Conservation (phyloP, 2,888 invertebrate species). For the Magallana nippona region DNA sequence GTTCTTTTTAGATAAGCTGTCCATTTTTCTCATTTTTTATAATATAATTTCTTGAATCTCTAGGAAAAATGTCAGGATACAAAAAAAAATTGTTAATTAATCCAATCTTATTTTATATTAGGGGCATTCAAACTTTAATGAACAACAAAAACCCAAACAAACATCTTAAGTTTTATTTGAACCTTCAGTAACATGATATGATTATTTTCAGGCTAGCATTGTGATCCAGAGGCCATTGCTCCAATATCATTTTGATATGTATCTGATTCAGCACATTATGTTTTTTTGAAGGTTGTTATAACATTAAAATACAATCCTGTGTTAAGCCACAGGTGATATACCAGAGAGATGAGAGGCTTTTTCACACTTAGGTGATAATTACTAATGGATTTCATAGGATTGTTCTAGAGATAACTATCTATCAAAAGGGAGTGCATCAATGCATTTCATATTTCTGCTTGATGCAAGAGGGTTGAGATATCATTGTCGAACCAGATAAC, state of each 20-base stretch:
- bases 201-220: background rate
- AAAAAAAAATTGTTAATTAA: too few species aligned
- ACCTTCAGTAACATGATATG: background rate
- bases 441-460: slow-evolving; percentile 12
- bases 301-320: background rate
- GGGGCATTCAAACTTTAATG: too few species aligned
- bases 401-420: background rate
- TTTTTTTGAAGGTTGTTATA: too few species aligned
- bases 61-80: too few species aligned
- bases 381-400: slow-evolving; percentile 23
- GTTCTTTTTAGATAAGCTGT: too few species aligned
- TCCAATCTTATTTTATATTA: too few species aligned
- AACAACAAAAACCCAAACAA: too few species aligned
- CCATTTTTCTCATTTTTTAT: too few species aligned
- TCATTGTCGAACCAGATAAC: background rate
- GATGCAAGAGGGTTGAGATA: background rate
- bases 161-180: too few species aligned
- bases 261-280: too few species aligned
- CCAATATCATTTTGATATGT: background rate
- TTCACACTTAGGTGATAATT: slow-evolving; percentile 10
- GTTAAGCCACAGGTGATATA: slow-evolving; percentile 3
- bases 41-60: too few species aligned
- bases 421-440: background rate
- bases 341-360: slow-evolving; percentile 5
- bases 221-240: background rate